Evolutionary conservation across 2,113 vertebrate species (phyloP).

Genomic region (Microcebus tavaratra): DNA sequence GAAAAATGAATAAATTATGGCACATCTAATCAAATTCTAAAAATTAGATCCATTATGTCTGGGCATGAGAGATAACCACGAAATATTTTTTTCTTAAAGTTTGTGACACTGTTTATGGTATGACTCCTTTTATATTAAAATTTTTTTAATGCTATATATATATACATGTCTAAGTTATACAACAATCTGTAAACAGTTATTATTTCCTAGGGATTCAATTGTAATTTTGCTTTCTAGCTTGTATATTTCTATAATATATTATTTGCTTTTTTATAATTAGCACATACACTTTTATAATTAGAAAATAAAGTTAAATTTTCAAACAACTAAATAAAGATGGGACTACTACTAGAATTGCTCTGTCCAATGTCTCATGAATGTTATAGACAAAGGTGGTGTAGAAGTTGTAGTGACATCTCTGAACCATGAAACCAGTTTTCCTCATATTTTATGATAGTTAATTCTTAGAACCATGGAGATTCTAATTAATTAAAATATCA

Average conservation of each 20-base stretch:
- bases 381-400: neutral
- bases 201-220: slow-evolving; percentile 16
- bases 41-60: neutral
- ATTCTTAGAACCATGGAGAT: slow-evolving; percentile 21
- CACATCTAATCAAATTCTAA: neutral
- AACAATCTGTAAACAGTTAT: neutral
- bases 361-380: neutral
- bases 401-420: neutral
- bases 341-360: neutral
- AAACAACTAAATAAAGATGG: neutral
- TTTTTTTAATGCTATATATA: no score
- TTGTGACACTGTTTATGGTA: neutral
- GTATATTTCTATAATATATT: neutral
- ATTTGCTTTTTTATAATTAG: slow-evolving; percentile 20
- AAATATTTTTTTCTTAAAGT: neutral
- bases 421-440: neutral
- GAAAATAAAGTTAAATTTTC: slow-evolving; percentile 45
- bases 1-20: neutral
- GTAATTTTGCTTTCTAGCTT: slow-evolving; percentile 21
- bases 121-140: neutral
- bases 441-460: neutral
- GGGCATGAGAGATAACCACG: neutral
- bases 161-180: neutral
- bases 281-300: neutral
- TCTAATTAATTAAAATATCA: slow-evolving; percentile 18